Evolutionary conservation across 92 coral and sea anemone genomes (phyloP).

Genomic region (Meandrina meandrites): DNA sequence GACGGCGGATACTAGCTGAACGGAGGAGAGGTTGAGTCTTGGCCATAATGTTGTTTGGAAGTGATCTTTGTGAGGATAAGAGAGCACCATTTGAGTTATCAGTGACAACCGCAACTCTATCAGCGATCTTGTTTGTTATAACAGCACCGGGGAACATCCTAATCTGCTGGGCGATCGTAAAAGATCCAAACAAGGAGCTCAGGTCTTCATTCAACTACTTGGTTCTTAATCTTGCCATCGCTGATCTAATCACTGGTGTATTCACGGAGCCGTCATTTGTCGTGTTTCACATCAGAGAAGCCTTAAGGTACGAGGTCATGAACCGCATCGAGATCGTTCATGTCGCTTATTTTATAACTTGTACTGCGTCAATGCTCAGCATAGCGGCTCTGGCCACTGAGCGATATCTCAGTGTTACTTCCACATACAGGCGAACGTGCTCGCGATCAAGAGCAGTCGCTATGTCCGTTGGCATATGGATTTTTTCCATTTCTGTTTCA

Average conservation of each 20-base stretch:
- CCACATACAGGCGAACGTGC: conserved; percentile 55
- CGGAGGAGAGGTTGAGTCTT: background rate
- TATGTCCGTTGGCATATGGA: conserved; percentile 57
- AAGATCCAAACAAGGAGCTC: conserved; percentile 74
- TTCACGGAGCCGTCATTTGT: conserved; percentile 73
- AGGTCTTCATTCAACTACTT: conserved; percentile 74
- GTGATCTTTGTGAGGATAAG: conserved; percentile 47
- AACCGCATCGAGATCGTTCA: conserved; percentile 51
- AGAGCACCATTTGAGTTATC: conserved; percentile 74
- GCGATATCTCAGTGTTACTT: conserved; percentile 74
- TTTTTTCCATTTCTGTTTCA: conserved; percentile 51
- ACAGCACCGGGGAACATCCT: conserved; percentile 77
- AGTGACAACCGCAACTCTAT: conserved; percentile 55
- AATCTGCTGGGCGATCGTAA: conserved; percentile 66
- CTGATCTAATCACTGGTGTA: conserved; percentile 71
- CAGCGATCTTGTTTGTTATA: conserved; percentile 60
- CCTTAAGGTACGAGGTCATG: conserved; percentile 40
- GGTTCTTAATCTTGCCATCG: conserved; percentile 72
- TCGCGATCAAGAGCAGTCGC: conserved; percentile 35
- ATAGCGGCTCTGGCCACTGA: conserved; percentile 78
- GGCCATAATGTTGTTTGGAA: conserved; percentile 50
- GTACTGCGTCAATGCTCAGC: conserved; percentile 73
- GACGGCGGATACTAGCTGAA: background rate
- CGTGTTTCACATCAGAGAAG: conserved; percentile 66
- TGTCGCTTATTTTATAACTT: conserved; percentile 64